Evolutionary conservation across 1,140 invertebrate genomes (phyloP), one percentile per base, ranked within the genome.

Genomic region (Nasonia giraulti): DNA sequence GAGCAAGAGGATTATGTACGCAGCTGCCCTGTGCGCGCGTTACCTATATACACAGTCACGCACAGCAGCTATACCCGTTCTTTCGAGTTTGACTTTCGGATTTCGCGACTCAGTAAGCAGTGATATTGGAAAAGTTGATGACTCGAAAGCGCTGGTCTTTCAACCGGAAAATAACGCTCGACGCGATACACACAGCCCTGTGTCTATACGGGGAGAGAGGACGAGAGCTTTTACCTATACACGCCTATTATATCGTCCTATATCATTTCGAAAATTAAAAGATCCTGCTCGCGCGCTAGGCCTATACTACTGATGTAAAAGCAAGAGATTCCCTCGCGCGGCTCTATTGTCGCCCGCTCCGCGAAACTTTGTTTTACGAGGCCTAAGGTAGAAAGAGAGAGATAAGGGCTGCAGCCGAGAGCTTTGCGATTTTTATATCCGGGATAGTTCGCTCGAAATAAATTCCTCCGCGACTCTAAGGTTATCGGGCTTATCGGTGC

Each of bases 381-480:
- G 74, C 55, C 40, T 44, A 44, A 27, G 14, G 20, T 14, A 20
- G 55, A 20, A 20, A 20, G 55, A 20, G 55, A 20, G 55, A 20
- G 55, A 20, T n/a, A 10, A 76, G 73, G 12, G 31, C 47, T 12
- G 31, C 27, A 66, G 23, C 8, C n/a, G 37, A 83, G 82, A 83
- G 74, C 82, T 83, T 83, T 68, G 74, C 82, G 44, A 77, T 77
- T 83, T 82, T 83, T 83, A 83, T 83, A 83, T 69, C 82, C 74
- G 40, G 62, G 82, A 83, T 31, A 75, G 74, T 77, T 77, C 1
- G 33, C 17, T 78, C 23, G 33, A 78, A 77, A 83, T 83, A 83
- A 83, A 83, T 83, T 83, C 75, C 27, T 31, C 66, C 74, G 50
- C n/a, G 66, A 20, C 55, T 40, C 33, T 27, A 50, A 82, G 74